A percentile compares a stretch with the other conserved stretches of the same genome.
phyloP scores from a whole-genome alignment of 2,797 vertebrate genomes.

The Melanotaenia nigrans region DNA sequence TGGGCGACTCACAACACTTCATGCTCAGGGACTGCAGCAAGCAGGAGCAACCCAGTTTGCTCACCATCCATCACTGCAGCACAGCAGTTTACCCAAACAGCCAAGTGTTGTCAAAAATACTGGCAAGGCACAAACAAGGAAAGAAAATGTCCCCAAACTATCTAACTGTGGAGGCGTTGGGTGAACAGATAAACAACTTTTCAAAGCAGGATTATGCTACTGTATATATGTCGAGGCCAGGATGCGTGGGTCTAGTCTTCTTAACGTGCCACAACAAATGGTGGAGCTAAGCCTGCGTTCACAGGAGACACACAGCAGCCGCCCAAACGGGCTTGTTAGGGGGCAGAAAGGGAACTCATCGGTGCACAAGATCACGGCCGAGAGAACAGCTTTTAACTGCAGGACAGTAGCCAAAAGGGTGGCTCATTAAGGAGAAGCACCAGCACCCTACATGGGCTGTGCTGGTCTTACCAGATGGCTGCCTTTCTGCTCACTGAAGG shows the following conservation, averaged over 20 bases:
- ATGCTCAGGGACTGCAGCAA: constrained; percentile 45
- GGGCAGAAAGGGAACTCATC: constrained; percentile 61
- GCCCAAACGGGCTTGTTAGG: constrained; percentile 69
- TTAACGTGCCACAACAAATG: constrained; percentile 53
- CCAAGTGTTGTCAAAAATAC: constrained; percentile 57
- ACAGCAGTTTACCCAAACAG: constrained; percentile 62
- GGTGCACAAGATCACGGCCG: constrained; percentile 66
- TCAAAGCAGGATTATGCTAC: constrained; percentile 57
- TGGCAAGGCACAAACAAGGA: constrained; percentile 64
- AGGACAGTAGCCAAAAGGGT: constrained; percentile 53
- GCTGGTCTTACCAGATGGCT: constrained; percentile 64
- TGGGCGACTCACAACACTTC: constrained; percentile 16
- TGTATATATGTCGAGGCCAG: constrained; percentile 33
- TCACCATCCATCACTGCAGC: constrained; percentile 67
- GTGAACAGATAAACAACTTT: constrained; percentile 65
- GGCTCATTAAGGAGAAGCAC: constrained; percentile 71
- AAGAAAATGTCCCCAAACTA: constrained; percentile 68
- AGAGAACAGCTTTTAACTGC: constrained; percentile 71
- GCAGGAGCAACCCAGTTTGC: constrained; percentile 57
- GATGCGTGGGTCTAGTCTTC: constrained; percentile 44
- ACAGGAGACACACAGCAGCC: constrained; percentile 43
- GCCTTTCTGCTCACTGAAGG: constrained; percentile 32
- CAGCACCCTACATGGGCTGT: constrained; percentile 40
- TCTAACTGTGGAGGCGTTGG: constrained; percentile 50
- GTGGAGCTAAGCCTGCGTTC: constrained; percentile 49